These are phyloP conservation scores for Bursaphelenchus okinawaensis DNA, from an alignment of 2,888 invertebrate species.

Conservation along the genomic window DNA sequence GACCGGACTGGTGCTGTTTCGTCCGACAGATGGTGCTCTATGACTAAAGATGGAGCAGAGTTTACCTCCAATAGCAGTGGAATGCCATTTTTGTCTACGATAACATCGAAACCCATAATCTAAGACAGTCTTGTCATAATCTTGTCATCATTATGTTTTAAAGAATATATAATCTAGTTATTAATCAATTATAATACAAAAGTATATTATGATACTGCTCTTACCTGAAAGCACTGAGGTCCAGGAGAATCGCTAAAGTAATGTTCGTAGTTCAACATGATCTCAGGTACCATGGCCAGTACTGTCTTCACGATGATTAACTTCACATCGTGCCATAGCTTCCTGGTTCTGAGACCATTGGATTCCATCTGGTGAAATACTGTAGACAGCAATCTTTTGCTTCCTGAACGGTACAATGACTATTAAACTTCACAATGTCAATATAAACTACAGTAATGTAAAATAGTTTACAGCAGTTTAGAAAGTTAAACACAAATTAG, in stretches of 20 bases:
- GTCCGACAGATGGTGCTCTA: slow-evolving; percentile 57
- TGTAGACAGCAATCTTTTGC: slow-evolving; percentile 61
- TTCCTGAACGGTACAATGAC: slow-evolving; percentile 49
- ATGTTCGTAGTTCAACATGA: slow-evolving; percentile 59
- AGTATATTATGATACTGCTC: slow-evolving; percentile 5
- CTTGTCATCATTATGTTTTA: too few species aligned
- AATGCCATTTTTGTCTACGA: slow-evolving; percentile 59
- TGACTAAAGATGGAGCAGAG: slow-evolving; percentile 61
- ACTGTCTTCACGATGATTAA: slow-evolving; percentile 61
- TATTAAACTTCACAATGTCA: too few species aligned
- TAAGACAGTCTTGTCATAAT: too few species aligned
- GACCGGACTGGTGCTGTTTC: slow-evolving; percentile 36
- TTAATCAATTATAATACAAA: slow-evolving; percentile 3
- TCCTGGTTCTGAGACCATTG: slow-evolving; percentile 58
- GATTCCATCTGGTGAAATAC: slow-evolving; percentile 59
- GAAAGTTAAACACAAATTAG: neutral
- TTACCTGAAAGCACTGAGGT: slow-evolving; percentile 62
- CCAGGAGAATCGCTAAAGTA: slow-evolving; percentile 52
- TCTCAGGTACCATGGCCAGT: slow-evolving; percentile 61
- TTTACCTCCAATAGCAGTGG: slow-evolving; percentile 62
- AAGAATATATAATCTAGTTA: slow-evolving; percentile 13
- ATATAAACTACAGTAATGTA: too few species aligned
- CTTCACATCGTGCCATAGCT: slow-evolving; percentile 60
- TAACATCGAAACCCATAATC: slow-evolving; percentile 63
- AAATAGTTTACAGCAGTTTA: neutral